Base-by-base conservation (phyloP, 1,140 invertebrate species). In the Gryon sp. region DNA sequence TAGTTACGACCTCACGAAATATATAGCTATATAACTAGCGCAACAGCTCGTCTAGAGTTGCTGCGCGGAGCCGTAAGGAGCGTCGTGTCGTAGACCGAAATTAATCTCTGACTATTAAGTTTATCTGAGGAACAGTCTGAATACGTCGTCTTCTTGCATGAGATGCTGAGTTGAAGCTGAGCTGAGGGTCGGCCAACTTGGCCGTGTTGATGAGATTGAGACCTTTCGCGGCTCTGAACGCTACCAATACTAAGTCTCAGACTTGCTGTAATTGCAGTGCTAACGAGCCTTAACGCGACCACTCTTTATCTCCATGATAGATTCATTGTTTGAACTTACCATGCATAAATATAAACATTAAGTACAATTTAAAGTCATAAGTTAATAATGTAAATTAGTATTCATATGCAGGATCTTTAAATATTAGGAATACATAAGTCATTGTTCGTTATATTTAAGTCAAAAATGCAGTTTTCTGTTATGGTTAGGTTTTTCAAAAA, bases 31-130 rank as follows among this genome's bases (percentile, higher is more conserved):
- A 63, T 46, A 75, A 62, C 11, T n/a, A 36, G 43, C 36, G 41
- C 59, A 16, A 26, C 52, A 32, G 11, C 30, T 66, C 43, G 32
- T 20, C 9, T 15, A 66, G 57, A 20, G 48, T 53, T 62, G 57
- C 63, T 72, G 68, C n/a, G n/a, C 30, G 41, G 60, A 73, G 62
- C 38, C 28, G 55, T 72, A 68, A 73, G 62, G 57, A 68, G 41
- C 46, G 55, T 78, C 76, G 63, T 43, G 66, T 60, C 32, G 53
- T 32, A 48, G 63, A 60, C 63, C 63, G 43, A 75, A 78, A 84
- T 84, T 84, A 83, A 77, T 79, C 78, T 73, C 66, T 72, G 80
- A 83, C 83, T 82, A 86, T 86, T 86, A 87, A 83, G 81, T 85
- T 87, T 86, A 84, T 87, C 84, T 84, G 78, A 76, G 80, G 57